Evolutionary conservation across 2,113 vertebrate species (phyloP), one percentile per base, ranked within the genome.

Genomic region (Rhizomys pruinosus): DNA sequence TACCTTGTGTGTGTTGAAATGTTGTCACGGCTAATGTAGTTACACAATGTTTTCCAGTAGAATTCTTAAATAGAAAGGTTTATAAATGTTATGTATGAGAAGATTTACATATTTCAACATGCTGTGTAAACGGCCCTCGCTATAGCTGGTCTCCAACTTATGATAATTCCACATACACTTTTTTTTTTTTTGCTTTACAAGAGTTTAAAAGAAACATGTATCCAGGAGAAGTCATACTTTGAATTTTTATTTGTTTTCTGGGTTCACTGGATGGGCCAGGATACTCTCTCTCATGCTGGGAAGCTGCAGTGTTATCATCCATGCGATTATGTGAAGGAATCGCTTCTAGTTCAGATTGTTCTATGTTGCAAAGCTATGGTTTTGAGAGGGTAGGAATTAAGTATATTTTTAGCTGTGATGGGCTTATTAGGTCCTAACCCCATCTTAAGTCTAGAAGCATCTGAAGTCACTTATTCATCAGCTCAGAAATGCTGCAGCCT

Each of bases 381-480:
- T 61, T 77, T 44, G 77, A 64, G 44, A 72, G 84, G 37, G 44
- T 59, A 59, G 68, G 42, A 39, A 27, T n/a, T 84, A 47, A 77
- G 89, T 84, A 17, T 32, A 37, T 76, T 89, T 89, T 55, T 37
- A 69, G 7, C 61, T 47, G 23, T 37, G 23, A 47, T 69, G 78
- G 61, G 23, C 19, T 89, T 71, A 90, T 59, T 52, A 59, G 77
- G 37, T 71, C 47, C 66, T 69, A 34, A 77, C 55, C 29, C 0
- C 23, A 69, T 13, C 25, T 10, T 29, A 29, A 77, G 37, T 77
- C 71, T 34, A 47, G 37, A 47, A 61, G 39, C 52, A 77, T 68
- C 47, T 68, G 10, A 59, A 88, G 81, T 63, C 73, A 69, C 57
- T 93, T 90, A 90, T n/a, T 71, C 81, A 39, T 93, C 81, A 90